Conservation (phyloP, 2,113 vertebrate species). For the Myrmecophaga tridactyla region DNA sequence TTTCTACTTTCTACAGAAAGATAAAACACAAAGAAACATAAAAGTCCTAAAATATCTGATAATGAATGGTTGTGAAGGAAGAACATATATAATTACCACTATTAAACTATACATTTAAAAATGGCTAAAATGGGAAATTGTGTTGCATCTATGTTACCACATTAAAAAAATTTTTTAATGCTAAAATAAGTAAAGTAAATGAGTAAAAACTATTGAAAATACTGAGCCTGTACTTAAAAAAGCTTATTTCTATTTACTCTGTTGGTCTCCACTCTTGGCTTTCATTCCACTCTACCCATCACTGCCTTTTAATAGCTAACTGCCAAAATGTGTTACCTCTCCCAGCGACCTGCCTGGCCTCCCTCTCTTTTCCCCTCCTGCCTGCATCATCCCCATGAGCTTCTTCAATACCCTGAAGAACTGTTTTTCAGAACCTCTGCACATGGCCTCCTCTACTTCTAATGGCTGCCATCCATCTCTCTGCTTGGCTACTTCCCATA, state of each 20-base stretch:
- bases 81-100: no score
- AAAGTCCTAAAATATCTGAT: no score
- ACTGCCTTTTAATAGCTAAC: background rate
- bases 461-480: background rate
- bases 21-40: background rate
- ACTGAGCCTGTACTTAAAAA: background rate
- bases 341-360: background rate
- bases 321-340: background rate
- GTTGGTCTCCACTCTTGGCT: background rate
- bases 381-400: background rate
- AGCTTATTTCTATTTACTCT: background rate
- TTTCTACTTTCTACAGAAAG: background rate
- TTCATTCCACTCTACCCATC: background rate
- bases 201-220: background rate
- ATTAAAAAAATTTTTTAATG: background rate
- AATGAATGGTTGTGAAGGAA: no score
- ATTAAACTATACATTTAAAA: no score
- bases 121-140: no score
- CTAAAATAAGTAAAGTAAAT: background rate
- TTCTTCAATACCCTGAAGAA: background rate
- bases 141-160: no score
- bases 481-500: background rate
- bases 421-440: background rate
- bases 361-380: background rate
- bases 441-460: background rate